Evolutionary conservation across 2,113 vertebrate genomes (phyloP).

Genomic region (Vidua chalybeata): DNA sequence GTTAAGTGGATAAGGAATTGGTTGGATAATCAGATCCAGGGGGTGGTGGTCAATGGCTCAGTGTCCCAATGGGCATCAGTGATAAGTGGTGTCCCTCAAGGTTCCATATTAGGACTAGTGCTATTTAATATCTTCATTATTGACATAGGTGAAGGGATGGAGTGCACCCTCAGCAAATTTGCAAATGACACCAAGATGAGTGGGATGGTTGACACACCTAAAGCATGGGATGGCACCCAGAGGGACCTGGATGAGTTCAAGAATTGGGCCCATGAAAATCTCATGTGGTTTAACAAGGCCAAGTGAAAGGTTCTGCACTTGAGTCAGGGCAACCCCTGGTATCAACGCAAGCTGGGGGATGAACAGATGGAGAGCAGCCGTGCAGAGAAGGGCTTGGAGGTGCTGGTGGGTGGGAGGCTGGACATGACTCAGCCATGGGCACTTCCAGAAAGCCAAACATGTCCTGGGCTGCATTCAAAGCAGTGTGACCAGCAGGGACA

Average conservation of each 20-base stretch:
- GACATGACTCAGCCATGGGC: not conserved
- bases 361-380: not conserved
- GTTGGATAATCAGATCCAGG: not conserved
- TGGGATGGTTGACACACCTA: not conserved
- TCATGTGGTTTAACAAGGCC: not conserved
- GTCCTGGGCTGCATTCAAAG: not conserved
- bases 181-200: not conserved
- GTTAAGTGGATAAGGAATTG: not conserved
- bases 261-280: not conserved
- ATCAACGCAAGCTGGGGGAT: accelerated
- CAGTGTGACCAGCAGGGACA: not conserved
- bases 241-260: not conserved
- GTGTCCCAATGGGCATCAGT: not conserved
- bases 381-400: accelerated
- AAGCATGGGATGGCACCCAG: not conserved
- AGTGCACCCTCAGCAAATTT: not conserved
- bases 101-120: not conserved
- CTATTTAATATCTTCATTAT: not conserved
- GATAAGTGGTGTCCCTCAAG: not conserved
- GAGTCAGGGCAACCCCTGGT: accelerated
- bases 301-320: not conserved
- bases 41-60: not conserved
- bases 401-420: not conserved
- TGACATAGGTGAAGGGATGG: not conserved
- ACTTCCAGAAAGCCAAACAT: accelerated